Evolutionary conservation across 1,140 invertebrate species (phyloP).

Genomic region (Bombus vancouverensis): DNA sequence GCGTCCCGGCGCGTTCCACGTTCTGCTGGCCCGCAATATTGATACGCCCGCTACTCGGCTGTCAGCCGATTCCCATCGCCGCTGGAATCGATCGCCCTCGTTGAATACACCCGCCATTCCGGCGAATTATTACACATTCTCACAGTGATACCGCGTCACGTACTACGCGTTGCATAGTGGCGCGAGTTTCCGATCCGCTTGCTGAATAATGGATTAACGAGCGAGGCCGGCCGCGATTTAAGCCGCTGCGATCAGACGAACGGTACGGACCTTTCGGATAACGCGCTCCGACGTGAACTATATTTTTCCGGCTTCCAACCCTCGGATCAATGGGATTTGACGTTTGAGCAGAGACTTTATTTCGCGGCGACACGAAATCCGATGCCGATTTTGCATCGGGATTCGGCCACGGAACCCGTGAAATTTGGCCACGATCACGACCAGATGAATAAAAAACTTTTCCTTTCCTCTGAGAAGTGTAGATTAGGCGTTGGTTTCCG

Average conservation of each 20-base stretch:
- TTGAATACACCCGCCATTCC: slow-evolving; percentile 12
- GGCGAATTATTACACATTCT: slow-evolving; percentile 28
- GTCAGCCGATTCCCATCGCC: slow-evolving; percentile 48
- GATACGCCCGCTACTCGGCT: slow-evolving; percentile 55
- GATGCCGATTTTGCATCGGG: too few relatives aligned
- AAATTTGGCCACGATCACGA: too few relatives aligned
- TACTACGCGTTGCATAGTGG: neutral
- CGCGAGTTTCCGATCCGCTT: slow-evolving; percentile 7
- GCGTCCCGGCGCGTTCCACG: slow-evolving; percentile 19
- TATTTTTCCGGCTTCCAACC: neutral
- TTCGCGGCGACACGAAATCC: neutral
- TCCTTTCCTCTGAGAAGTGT: too few relatives aligned
- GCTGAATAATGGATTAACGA: slow-evolving; percentile 43
- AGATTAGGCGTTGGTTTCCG: too few relatives aligned
- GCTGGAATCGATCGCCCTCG: slow-evolving; percentile 19
- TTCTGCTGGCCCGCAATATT: slow-evolving; percentile 48
- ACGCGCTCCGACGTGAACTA: neutral
- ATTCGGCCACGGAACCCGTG: too few relatives aligned
- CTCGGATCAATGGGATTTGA: neutral
- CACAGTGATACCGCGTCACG: neutral
- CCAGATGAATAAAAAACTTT: too few relatives aligned
- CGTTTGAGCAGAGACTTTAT: neutral
- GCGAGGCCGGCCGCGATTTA: neutral
- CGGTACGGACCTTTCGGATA: neutral
- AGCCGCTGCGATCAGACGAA: slow-evolving; percentile 14